Base-by-base conservation (phyloP, 1,140 invertebrate species). In the Ooceraea biroi region DNA sequence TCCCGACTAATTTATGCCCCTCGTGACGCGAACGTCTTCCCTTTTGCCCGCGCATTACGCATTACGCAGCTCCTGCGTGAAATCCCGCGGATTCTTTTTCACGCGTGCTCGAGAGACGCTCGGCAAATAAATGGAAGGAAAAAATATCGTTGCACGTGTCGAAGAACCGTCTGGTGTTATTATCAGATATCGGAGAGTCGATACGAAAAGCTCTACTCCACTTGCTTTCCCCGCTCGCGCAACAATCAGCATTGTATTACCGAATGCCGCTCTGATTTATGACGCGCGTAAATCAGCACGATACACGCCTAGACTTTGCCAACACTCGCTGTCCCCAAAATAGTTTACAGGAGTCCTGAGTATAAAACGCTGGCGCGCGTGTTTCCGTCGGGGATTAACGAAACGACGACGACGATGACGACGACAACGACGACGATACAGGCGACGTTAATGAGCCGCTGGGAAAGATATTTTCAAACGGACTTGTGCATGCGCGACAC, bases 221-320 rank as follows among this genome's bases (percentile, higher is more conserved):
- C 60, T 22, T 12, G 52, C 30, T 85, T 85, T 66, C 66, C 12
- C 11, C 50, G 25, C 58, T 77, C 58, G 85, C 73, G 86, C 82
- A 88, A 89, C 89, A 89, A 91, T 89, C 88, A 84, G 89, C 88
- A 90, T 91, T 91, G 88, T 90, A 90, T 91, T 87, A 86, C 80
- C 78, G 76, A 84, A 85, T 76, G 69, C 66, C 74, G 57, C 68
- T 91, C 84, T 92, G 91, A 93, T 93, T 93, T 92, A 92, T 86
- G 85, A 71, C 36, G 72, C 48, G 65, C 86, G 90, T 91, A 91
- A 92, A 93, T 90, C 90, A 89, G 77, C 4, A 55, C 86, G 89
- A 80, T 83, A 86, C 87, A 68, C 84, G 83, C 84, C 77, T 84
- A 91, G 91, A 92, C 84, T 88, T 89, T 86, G 88, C 84, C 91